Percentiles rank a stretch among this genome's conserved stretches.
Evolutionary conservation across 2,797 vertebrate species (phyloP).

Genomic region (Gallinago stenura): DNA sequence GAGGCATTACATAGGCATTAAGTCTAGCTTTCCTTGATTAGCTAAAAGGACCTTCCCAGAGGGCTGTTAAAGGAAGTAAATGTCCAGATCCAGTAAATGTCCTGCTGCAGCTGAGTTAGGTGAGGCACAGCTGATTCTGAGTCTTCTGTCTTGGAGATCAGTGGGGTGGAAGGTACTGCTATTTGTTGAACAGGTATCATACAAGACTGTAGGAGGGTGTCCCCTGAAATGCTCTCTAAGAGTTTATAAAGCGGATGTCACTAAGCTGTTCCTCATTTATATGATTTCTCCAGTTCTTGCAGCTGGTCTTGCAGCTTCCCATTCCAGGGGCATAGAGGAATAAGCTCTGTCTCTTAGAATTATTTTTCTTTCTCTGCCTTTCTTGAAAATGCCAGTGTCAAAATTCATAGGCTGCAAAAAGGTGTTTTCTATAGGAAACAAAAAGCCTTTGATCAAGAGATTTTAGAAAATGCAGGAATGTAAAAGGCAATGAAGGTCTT

Average conservation of each 20-base stretch:
- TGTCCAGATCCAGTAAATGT: background rate
- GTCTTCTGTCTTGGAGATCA: background rate
- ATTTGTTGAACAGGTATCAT: background rate
- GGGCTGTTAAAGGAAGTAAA: background rate
- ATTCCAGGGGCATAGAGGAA: background rate
- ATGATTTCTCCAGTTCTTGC: background rate
- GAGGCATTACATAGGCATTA: background rate
- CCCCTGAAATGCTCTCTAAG: background rate
- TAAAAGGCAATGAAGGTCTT: background rate
- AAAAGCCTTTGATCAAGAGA: background rate
- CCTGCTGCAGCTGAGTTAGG: rapidly evolving
- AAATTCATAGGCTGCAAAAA: background rate
- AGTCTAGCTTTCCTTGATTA: background rate
- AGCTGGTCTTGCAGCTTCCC: background rate
- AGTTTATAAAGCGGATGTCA: background rate
- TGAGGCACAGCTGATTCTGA: background rate
- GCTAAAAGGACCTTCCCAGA: background rate
- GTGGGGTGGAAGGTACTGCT: background rate
- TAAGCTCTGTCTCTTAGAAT: background rate
- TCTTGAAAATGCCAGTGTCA: background rate
- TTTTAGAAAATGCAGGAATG: background rate
- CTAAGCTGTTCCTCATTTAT: background rate
- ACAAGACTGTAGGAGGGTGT: background rate
- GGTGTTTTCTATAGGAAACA: background rate
- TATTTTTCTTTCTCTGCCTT: background rate